Evolutionary conservation across 2,888 invertebrate genomes (phyloP), one percentile per base, ranked within the genome.

Genomic region (Chymomyza fuscimana): DNA sequence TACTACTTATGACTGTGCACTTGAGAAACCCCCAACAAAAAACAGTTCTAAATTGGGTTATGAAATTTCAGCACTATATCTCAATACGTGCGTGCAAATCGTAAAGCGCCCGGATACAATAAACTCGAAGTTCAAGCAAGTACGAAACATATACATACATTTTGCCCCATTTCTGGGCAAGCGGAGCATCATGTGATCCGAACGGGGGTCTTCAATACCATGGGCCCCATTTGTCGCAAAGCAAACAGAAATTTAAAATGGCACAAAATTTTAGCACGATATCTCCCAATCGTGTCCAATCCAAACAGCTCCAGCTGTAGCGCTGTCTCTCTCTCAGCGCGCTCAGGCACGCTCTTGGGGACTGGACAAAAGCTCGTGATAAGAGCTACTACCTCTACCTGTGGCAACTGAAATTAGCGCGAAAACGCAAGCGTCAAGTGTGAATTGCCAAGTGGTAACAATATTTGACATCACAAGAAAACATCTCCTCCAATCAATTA

Each of bases 51-150:
- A 46, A 46, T 10, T 15, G 12, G 40, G 12, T 76, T 80, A 77
- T 77, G 76, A 80, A 82, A 83, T 83, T 83, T 83, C 87, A 86
- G 82, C 85, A 86, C 80, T 85, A 83, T 83, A 86, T 74, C 86
- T 81, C 70, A 72, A 66, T 70, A 69, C 62, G 60, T 70, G 75
- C 73, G 70, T 46, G 77, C 80, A 22, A 77, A 82, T 83, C 82
- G 74, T 82, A 80, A 83, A 83, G 70, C 66, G 54, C 61, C 51
- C 15, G 54, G 29, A 22, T 25, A 25, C 58, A 29, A 58, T 25
- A 58, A 29, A 58, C 58, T 58, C 22, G 9, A 54, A 54, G 22
- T 54, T 54, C 54, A 54, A 54, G 16, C 22, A 68, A 65, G 62
- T 61, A 36, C 40, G 22, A 46, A 22, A 5, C 22, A 40, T 61